Evolutionary conservation across 2,888 invertebrate species (phyloP).

Genomic region (Imbricaverruca yamaguchii): DNA sequence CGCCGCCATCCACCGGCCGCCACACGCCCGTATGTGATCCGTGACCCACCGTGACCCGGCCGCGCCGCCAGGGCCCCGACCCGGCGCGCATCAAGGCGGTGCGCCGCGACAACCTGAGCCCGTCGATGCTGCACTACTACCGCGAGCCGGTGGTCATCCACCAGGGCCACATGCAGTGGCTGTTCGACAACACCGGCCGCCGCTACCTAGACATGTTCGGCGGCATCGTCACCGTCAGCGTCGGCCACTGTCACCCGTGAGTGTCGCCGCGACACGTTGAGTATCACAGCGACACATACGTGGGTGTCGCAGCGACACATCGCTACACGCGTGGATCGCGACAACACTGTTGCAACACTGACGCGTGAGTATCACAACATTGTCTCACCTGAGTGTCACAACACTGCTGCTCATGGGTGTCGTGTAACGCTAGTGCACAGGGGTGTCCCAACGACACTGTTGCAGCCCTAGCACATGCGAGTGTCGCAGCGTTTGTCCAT

Average conservation of each 20-base stretch:
- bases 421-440: too few relatives aligned
- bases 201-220: constrained; percentile 92
- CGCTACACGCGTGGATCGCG: too few relatives aligned
- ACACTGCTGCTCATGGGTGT: too few relatives aligned
- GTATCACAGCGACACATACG: constrained; percentile 47
- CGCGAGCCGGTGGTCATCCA: constrained; percentile 73
- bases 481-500: too few relatives aligned
- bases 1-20: neutral
- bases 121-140: constrained; percentile 65
- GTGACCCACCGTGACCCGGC: neutral
- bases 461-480: too few relatives aligned
- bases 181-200: constrained; percentile 75
- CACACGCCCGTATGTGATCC: too few relatives aligned
- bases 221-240: constrained; percentile 94
- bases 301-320: constrained; percentile 48
- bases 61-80: constrained; percentile 24
- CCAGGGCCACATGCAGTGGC: constrained; percentile 84
- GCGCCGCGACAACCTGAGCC: constrained; percentile 52
- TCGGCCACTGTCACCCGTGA: constrained; percentile 97
- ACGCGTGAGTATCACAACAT: too few relatives aligned
- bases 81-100: neutral
- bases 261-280: constrained; percentile 42
- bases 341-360: too few relatives aligned
- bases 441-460: too few relatives aligned
- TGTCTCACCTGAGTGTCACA: too few relatives aligned